phyloP scores from a whole-genome alignment of 2,797 vertebrate species.

The Chloroceryle amazona region DNA sequence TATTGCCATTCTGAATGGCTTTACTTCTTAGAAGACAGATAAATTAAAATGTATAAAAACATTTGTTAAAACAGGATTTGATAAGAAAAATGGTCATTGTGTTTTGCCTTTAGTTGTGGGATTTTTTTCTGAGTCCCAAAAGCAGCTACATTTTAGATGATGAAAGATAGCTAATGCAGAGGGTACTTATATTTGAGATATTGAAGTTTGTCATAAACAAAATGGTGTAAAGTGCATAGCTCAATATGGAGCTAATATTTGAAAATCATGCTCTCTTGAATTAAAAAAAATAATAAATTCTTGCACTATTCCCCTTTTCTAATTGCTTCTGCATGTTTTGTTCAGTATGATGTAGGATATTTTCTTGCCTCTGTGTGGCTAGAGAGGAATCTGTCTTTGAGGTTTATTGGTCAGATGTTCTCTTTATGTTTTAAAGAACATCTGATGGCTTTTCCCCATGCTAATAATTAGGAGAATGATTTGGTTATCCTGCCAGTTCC shows the following conservation, averaged over 20 bases:
- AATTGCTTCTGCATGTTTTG: neutral
- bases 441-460: neutral
- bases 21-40: neutral
- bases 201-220: neutral
- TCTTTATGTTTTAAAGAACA: neutral
- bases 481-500: neutral
- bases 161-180: neutral
- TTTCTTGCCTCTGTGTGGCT: neutral
- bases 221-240: neutral
- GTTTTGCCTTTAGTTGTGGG: no score
- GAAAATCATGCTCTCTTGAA: neutral
- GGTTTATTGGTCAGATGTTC: neutral
- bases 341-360: neutral
- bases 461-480: neutral
- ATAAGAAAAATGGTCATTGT: neutral
- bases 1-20: neutral
- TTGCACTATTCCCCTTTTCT: neutral
- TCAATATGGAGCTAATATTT: slow-evolving; percentile 12
- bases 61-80: neutral
- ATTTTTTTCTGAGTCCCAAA: neutral
- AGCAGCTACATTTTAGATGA: neutral
- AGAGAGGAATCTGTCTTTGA: neutral
- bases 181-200: neutral
- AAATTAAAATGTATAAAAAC: neutral
- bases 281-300: neutral